Conservation (phyloP, 2,113 vertebrate genomes). For the Asarcornis scutulata region DNA sequence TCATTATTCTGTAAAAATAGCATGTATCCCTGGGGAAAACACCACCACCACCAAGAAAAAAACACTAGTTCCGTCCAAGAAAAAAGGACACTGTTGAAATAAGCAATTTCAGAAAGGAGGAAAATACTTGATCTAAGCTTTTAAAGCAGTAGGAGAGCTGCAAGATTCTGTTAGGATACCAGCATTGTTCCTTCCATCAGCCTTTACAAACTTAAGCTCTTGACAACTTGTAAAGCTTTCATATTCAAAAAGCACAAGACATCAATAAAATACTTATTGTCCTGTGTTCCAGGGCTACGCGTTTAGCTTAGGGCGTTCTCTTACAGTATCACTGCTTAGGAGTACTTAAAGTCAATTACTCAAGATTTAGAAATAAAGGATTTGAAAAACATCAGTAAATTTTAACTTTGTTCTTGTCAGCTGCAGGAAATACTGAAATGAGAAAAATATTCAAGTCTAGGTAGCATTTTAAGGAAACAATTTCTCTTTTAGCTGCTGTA, state of each 20-base stretch:
- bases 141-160: background rate
- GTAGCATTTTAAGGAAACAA: too few species aligned
- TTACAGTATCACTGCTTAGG: background rate
- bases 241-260: background rate
- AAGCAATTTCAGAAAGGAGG: background rate
- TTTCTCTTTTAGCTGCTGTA: fast-evolving
- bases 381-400: background rate
- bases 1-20: background rate
- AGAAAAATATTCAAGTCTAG: too few species aligned
- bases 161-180: background rate
- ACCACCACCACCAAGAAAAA: too few species aligned
- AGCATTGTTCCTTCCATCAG: background rate
- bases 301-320: background rate
- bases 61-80: background rate
- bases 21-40: too few species aligned
- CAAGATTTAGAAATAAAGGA: background rate
- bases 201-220: background rate
- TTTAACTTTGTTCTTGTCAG: background rate
- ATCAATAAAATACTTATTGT: background rate
- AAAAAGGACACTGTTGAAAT: fast-evolving
- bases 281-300: fast-evolving
- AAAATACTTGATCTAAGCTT: fast-evolving
- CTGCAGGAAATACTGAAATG: fast-evolving
- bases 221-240: background rate
- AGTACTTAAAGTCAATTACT: background rate